Evolutionary conservation across 2,113 vertebrate genomes (phyloP), one percentile per base, ranked within the genome.

Genomic region (Proteles cristata): DNA sequence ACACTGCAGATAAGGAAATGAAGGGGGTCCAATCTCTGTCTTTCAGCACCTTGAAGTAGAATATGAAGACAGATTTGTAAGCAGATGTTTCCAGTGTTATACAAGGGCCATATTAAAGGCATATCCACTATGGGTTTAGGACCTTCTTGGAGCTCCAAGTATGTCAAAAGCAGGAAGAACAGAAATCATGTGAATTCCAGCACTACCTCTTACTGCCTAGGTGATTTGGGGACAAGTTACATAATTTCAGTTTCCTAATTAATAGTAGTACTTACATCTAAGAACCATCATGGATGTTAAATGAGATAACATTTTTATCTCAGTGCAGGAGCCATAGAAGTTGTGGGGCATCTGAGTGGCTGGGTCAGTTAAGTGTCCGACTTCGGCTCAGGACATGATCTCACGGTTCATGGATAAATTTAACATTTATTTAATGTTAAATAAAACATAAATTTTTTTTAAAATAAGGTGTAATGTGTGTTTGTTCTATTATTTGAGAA

Each of bases 401-500:
- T 39, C 39, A 39, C 39, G 39, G 39, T 39, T 39, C 39, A 39
- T 39, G 39, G 39, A 39, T 39, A 39, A 39, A 39, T 39, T 39
- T 39, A 39, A 39, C 39, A 39, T 39, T 39, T 3, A 39, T 39
- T 39, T 39, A 39, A 39, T 39, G 39, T 39, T 39, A 39, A 39
- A 39, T 39, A 39, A 39, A 39, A 39, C 39, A 39, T 39, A 39
- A 39, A 39, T 39, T 39, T 39, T 39, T 39, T 39, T 3, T 3
- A 39, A 39, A 39, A 39, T 39, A 39, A 39, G 39, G 39, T 39
- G 39, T 21, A 68, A 84, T 48, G 17, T n/a, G 17, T 94, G 31
- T 65, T 91, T 94, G 25, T 31, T 80, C 11, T 97, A 89, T 53
- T 93, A 73, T 81, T 86, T 82, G 35, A 94, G 63, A 97, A 66